Conservation (phyloP, 2,113 vertebrate genomes). For the Thoracochromis brauschi region DNA sequence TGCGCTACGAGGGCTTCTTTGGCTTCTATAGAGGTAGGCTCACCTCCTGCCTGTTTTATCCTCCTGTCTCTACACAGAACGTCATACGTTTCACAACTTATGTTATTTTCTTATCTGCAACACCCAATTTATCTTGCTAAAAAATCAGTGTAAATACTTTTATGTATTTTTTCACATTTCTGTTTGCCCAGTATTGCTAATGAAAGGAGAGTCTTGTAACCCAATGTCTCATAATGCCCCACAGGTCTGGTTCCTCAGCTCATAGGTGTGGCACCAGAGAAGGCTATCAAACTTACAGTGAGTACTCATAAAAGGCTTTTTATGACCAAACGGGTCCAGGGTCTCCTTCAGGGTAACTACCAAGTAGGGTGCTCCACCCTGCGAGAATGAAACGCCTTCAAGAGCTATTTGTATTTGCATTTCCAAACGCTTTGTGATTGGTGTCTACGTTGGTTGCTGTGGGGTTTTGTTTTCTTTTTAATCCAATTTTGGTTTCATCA, state of each 20-base stretch:
- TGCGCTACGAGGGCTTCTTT: slow-evolving; percentile 93
- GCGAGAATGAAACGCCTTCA: not conserved
- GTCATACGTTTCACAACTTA: not conserved
- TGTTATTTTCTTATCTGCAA: not conserved
- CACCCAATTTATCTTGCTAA: not conserved
- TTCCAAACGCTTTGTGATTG: not conserved
- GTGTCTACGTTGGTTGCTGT: not conserved
- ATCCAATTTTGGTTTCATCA: not conserved
- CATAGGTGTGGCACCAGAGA: slow-evolving; percentile 97
- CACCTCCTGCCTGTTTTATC: not conserved
- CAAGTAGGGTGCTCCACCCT: not conserved
- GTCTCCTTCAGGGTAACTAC: not conserved
- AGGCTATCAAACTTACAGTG: slow-evolving; percentile 98
- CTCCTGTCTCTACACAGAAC: not conserved
- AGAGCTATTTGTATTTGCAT: not conserved
- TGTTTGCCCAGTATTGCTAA: not conserved
- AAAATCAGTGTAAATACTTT: not conserved
- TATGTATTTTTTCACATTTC: not conserved
- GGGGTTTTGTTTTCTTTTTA: not conserved
- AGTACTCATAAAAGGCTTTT: slow-evolving; percentile 49
- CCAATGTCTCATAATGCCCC: not conserved
- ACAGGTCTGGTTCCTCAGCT: slow-evolving; percentile 96
- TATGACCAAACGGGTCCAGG: not conserved
- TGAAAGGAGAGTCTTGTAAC: not conserved
- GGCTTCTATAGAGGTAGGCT: slow-evolving; percentile 90